Conservation (phyloP, 2,113 vertebrate species). For the Odontesthes bonariensis region DNA sequence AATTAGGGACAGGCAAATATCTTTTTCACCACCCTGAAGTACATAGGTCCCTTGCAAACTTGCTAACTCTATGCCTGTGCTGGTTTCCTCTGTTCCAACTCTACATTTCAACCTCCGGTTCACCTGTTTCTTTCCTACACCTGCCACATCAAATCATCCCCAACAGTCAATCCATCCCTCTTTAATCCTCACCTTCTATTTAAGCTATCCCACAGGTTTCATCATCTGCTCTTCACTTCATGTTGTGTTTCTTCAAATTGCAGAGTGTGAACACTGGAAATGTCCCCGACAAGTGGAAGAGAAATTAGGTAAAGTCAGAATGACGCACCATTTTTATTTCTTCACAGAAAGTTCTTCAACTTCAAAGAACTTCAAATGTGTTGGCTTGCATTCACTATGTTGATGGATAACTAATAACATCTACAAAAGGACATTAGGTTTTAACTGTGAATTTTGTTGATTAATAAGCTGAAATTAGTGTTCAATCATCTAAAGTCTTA, state of each 20-base stretch:
- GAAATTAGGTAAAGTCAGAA: not conserved
- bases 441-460: too few species aligned
- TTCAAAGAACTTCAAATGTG: not conserved
- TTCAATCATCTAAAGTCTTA: too few species aligned
- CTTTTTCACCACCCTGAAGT: conserved; percentile 18
- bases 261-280: conserved; percentile 6
- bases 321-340: not conserved
- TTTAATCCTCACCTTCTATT: conserved; percentile 24
- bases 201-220: conserved; percentile 2
- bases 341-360: too few species aligned
- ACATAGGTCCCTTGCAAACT: conserved; percentile 34
- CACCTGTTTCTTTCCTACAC: conserved; percentile 3
- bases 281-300: not conserved
- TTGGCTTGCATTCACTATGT: not conserved
- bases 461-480: too few species aligned
- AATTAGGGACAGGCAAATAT: not conserved
- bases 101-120: conserved; percentile 13
- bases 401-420: not conserved
- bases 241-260: not conserved
- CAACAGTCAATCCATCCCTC: conserved; percentile 17
- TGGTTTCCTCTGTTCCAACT: conserved; percentile 39
- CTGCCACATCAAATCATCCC: conserved; percentile 17
- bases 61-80: conserved; percentile 36
- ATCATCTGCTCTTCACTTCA: not conserved
- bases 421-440: too few species aligned